Percentiles rank a stretch among this genome's conserved stretches.
phyloP scores from a whole-genome alignment of 2,888 invertebrate species.

The Limnephilus marmoratus region DNA sequence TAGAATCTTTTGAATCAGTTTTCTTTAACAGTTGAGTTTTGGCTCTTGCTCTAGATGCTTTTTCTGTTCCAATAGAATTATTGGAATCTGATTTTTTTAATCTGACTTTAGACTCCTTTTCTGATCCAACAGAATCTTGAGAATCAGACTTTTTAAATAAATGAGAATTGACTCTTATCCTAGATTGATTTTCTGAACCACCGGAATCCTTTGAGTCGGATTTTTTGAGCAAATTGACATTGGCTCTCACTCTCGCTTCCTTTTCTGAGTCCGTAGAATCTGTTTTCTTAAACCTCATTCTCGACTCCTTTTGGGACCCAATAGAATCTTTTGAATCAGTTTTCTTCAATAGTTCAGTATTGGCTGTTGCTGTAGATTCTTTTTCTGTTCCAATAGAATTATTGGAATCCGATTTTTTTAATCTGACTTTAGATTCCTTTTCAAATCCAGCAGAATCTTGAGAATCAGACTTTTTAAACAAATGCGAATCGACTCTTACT shows the following conservation, averaged over 20 bases:
- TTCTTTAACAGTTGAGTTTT: not conserved
- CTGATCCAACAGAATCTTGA: not conserved
- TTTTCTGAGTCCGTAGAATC: not conserved
- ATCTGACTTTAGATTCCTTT: not conserved
- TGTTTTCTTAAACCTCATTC: not conserved
- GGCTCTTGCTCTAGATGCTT: not conserved
- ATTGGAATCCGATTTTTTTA: not conserved
- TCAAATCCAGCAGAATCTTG: not conserved
- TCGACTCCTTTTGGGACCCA: not conserved
- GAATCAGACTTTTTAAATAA: not conserved
- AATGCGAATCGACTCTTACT: not conserved
- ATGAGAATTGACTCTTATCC: not conserved
- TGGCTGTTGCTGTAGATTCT: not conserved
- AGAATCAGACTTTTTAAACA: not conserved
- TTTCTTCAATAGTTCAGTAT: not conserved
- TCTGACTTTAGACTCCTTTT: not conserved
- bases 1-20: slow-evolving; percentile 4
- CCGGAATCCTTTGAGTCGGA: not conserved
- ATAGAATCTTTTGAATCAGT: not conserved
- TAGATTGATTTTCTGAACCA: not conserved
- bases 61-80: not conserved
- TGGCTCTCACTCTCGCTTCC: not conserved
- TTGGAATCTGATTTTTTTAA: not conserved
- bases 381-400: not conserved
- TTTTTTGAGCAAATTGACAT: not conserved